Evolutionary conservation across 2,113 vertebrate species (phyloP).

Genomic region (Saccopteryx leptura): DNA sequence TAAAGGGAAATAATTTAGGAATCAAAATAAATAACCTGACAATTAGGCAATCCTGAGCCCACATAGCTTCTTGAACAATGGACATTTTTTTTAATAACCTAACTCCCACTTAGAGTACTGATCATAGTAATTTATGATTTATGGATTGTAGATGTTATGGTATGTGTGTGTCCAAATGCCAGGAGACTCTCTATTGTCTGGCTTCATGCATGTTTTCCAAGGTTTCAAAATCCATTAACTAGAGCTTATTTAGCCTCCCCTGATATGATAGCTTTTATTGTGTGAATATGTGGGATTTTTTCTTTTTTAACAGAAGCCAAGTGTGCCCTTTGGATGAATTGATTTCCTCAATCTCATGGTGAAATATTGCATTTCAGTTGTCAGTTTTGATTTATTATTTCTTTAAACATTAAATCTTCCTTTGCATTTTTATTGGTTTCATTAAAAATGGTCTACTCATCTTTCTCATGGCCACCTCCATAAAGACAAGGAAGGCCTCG

Average conservation of each 20-base stretch:
- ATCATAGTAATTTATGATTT: slow-evolving; percentile 35
- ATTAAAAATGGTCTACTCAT: slow-evolving; percentile 90
- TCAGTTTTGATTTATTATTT: slow-evolving; percentile 92
- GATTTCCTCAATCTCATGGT: slow-evolving; percentile 91
- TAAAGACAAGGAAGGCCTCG: slow-evolving; percentile 65
- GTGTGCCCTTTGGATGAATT: slow-evolving; percentile 89
- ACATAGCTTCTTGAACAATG: background rate
- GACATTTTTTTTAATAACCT: background rate
- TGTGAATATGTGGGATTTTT: slow-evolving; percentile 53
- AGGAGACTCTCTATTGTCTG: slow-evolving; percentile 65
- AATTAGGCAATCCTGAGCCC: slow-evolving; percentile 36
- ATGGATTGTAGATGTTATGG: background rate
- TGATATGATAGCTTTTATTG: slow-evolving; percentile 78
- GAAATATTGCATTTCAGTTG: slow-evolving; percentile 91
- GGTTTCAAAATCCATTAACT: slow-evolving; percentile 44
- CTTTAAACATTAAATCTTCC: slow-evolving; percentile 91
- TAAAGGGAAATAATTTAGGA: slow-evolving; percentile 28
- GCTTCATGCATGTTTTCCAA: slow-evolving; percentile 51
- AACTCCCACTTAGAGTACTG: background rate
- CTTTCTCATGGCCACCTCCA: slow-evolving; percentile 87
- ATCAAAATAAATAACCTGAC: slow-evolving; percentile 47
- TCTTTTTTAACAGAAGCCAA: slow-evolving; percentile 78
- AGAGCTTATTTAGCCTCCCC: slow-evolving; percentile 68
- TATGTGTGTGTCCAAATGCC: background rate
- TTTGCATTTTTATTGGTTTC: slow-evolving; percentile 92